A percentile compares a stretch with the other conserved stretches of the same genome.
Conservation (phyloP, 2,797 vertebrate genomes). For the Linurgus olivaceus region DNA sequence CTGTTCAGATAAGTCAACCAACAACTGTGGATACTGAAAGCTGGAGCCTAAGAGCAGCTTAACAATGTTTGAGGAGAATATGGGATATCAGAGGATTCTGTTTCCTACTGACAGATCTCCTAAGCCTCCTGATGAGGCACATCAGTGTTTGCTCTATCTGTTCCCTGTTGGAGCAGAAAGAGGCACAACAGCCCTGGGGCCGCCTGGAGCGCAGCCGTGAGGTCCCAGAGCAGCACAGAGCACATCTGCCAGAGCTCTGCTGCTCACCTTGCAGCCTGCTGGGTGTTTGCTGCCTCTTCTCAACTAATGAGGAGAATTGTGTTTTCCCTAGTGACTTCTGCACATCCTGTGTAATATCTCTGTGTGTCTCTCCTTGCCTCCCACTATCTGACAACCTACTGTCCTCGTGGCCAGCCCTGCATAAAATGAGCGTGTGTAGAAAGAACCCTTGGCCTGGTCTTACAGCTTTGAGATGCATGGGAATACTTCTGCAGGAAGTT, state of each 20-base stretch:
- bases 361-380: not conserved
- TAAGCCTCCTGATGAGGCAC: not conserved
- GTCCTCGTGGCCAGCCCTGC: not conserved
- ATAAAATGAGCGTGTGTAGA: not conserved
- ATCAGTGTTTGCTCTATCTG: not conserved
- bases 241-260: not conserved
- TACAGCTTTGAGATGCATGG: not conserved
- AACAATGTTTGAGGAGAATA: not conserved
- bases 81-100: not conserved
- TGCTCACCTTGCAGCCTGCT: not conserved
- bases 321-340: not conserved
- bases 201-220: rapidly evolving
- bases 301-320: not conserved
- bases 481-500: not conserved
- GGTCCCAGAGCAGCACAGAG: not conserved
- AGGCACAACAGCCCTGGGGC: not conserved
- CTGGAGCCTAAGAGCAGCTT: not conserved
- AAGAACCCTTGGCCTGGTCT: not conserved
- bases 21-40: not conserved
- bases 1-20: not conserved
- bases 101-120: not conserved
- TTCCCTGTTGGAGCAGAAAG: not conserved
- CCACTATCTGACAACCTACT: not conserved
- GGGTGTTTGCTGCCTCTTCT: not conserved
- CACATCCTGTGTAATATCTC: not conserved